Evolutionary conservation across 1,140 invertebrate species (phyloP), one percentile per base, ranked within the genome.

Genomic region (Sycobia sp.): DNA sequence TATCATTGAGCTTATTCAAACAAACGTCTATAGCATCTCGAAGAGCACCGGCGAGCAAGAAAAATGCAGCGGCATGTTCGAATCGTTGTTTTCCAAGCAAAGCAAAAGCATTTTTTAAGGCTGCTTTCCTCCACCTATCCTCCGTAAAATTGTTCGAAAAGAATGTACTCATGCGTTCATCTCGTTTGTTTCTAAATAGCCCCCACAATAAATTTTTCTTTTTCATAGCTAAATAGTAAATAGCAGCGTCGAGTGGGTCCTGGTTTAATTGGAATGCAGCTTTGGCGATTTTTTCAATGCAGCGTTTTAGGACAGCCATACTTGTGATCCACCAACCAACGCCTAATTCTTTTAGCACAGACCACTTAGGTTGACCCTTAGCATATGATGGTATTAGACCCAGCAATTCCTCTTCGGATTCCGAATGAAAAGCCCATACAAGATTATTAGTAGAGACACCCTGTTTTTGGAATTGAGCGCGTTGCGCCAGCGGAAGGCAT

Each of bases 381-480:
- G 89, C 86, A 77, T 93, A 92, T 18, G 90, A 92, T 0, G 97
- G 96, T 67, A 99, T 91, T 16, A 98, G 80, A 57, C 91, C 90
- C 2, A 99, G 79, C 29, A 99, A 80, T 78, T 98, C 97, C 73
- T 98, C 96, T 81, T 98, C 94, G 27, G 94, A 94, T 80, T 99
- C 97, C 0, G 96, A 99, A 82, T 99, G 97, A 80, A 96, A 99
- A 1, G 97, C 98, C 98, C 98, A 99, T 10, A 98, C 95, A 13
- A 99, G 84, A 80, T 98, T 95, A 58, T 94, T 92, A 1, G 93
- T 92, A 7, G 91, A 91, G 0, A 99, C 89, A 14, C 97, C 98
- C 67, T 91, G 88, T 58, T 91, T 90, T 74, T 96, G 93, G 59
- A 98, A 88, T 54, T 90, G 86, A 0, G 90, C 89, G 39, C 96